phyloP scores from a whole-genome alignment of 1,140 invertebrate genomes.

The Ruditapes philippinarum region DNA sequence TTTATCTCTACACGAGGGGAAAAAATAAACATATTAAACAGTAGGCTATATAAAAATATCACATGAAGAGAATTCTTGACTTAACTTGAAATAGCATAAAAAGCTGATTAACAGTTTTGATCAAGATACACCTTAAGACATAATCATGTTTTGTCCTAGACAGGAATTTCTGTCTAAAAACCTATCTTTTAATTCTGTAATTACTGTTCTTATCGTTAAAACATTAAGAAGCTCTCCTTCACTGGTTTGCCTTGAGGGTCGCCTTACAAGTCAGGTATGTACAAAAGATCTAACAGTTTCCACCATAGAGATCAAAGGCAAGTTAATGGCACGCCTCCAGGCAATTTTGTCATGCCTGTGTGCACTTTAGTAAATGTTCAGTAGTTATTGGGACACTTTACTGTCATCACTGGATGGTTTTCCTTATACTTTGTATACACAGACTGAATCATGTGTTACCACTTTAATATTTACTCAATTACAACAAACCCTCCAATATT shows the following conservation, averaged over 20 bases:
- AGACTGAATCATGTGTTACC: background rate
- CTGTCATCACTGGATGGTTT: constrained; percentile 47
- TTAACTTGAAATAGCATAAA: too few relatives aligned
- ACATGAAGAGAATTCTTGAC: too few relatives aligned
- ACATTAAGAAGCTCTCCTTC: constrained; percentile 5
- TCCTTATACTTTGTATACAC: background rate
- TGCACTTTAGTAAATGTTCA: constrained; percentile 40
- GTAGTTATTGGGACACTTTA: constrained; percentile 25
- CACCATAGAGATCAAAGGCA: constrained; percentile 59
- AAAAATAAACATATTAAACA: too few relatives aligned
- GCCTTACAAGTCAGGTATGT: constrained; percentile 47
- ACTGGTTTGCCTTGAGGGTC: constrained; percentile 47
- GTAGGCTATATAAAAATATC: too few relatives aligned
- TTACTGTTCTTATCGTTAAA: constrained; percentile 46
- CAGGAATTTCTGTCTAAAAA: background rate
- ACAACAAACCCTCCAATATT: background rate
- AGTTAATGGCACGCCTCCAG: constrained; percentile 58
- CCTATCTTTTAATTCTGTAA: background rate
- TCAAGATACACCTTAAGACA: background rate
- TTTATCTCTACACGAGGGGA: too few relatives aligned
- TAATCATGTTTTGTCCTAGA: background rate
- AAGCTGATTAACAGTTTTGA: constrained; percentile 1
- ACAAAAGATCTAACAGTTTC: constrained; percentile 64
- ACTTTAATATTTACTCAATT: background rate
- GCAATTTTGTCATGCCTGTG: constrained; percentile 52